Evolutionary conservation across 2,888 invertebrate species (phyloP).

Genomic region (Leucophenga maculata): DNA sequence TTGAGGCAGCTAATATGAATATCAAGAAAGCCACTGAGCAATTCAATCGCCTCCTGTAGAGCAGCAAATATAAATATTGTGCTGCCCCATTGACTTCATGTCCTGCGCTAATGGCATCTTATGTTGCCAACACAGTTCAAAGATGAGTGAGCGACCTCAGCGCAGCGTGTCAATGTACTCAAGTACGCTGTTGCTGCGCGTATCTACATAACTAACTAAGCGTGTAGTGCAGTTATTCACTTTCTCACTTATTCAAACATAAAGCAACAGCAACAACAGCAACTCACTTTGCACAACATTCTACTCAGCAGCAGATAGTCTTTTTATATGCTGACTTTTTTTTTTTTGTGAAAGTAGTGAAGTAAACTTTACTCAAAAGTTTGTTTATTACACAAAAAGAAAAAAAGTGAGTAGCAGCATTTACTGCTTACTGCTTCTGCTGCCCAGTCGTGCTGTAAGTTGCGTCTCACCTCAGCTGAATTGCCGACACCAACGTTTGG

Average conservation of each 20-base stretch:
- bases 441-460: neutral
- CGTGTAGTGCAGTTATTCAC: slow-evolving; percentile 41
- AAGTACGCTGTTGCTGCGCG: slow-evolving; percentile 41
- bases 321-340: slow-evolving; percentile 4
- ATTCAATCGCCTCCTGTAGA: no score
- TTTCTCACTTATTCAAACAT: no score
- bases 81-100: no score
- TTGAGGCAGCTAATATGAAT: no score
- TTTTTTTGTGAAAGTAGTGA: slow-evolving; percentile 52
- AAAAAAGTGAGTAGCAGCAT: slow-evolving; percentile 38
- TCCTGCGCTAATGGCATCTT: slow-evolving; percentile 52
- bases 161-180: slow-evolving; percentile 14
- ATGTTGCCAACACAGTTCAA: slow-evolving; percentile 58
- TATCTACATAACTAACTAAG: slow-evolving; percentile 69
- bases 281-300: slow-evolving; percentile 7
- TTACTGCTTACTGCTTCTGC: no score
- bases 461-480: neutral
- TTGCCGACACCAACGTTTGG: no score
- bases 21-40: no score
- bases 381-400: slow-evolving; percentile 65
- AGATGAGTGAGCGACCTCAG: slow-evolving; percentile 59
- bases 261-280: slow-evolving; percentile 28
- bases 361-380: slow-evolving; percentile 66
- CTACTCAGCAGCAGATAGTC: no score
- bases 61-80: no score